Conservation (phyloP, 2,113 vertebrate genomes). For the Silurus asotus region DNA sequence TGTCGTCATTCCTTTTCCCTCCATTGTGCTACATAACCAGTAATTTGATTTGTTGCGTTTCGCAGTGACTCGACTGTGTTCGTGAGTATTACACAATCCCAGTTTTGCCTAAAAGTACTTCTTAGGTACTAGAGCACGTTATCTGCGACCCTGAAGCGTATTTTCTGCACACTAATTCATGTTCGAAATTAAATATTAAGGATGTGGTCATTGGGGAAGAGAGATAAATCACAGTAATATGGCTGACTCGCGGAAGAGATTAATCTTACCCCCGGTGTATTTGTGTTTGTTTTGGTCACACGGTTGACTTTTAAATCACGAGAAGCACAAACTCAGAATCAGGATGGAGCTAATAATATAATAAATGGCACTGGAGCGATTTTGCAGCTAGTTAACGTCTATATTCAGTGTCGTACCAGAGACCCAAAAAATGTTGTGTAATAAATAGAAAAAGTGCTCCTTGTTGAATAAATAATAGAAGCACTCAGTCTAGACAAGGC, state of each 20-base stretch:
- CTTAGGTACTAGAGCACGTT: constrained; percentile 22
- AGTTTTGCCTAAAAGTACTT: constrained; percentile 29
- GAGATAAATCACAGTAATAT: constrained; percentile 43
- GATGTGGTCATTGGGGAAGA: constrained; percentile 31
- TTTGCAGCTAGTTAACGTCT: constrained; percentile 51
- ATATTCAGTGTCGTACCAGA: constrained; percentile 42
- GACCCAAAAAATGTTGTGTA: constrained; percentile 54
- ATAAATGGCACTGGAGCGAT: constrained; percentile 14
- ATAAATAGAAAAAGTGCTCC: constrained; percentile 55
- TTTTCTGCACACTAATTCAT: constrained; percentile 33
- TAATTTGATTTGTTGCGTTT: constrained; percentile 15
- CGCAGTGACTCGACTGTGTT: not conserved
- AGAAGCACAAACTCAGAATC: not conserved
- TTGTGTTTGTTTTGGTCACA: constrained; percentile 34
- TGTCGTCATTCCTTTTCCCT: constrained; percentile 2
- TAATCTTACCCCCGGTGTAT: constrained; percentile 12
- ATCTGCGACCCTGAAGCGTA: constrained; percentile 31
- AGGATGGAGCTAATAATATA: not conserved
- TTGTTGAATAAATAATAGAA: constrained; percentile 66
- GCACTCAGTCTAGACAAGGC: constrained; percentile 54
- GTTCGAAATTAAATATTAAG: constrained; percentile 56
- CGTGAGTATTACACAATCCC: not conserved
- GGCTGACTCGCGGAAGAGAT: constrained; percentile 49
- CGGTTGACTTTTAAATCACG: constrained; percentile 16
- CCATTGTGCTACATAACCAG: not conserved